These are phyloP conservation scores for Drosophila oshimai DNA, from an alignment of 1,140 invertebrate genomes.

Conservation along the genomic window DNA sequence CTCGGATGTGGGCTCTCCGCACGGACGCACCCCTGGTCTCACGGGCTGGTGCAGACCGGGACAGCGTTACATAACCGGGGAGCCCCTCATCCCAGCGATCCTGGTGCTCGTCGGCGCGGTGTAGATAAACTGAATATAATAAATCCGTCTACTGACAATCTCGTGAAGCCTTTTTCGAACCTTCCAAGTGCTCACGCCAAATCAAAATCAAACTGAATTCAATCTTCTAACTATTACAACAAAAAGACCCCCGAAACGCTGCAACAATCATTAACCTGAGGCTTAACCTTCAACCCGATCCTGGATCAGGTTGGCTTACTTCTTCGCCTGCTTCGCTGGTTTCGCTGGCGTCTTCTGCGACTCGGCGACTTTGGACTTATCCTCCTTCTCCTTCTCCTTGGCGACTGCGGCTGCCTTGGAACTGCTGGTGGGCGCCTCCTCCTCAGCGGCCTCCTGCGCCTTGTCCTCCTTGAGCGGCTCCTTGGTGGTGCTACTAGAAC, in stretches of 20 bases:
- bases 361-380: constrained; percentile 21
- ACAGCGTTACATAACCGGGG: constrained; percentile 32
- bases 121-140: constrained; percentile 4
- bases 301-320: constrained; percentile 30
- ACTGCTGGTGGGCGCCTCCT: constrained; percentile 61
- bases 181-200: constrained; percentile 68
- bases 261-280: constrained; percentile 60
- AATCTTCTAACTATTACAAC: constrained; percentile 26
- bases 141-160: constrained; percentile 40
- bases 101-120: constrained; percentile 20
- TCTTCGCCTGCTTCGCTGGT: constrained; percentile 48
- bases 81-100: neutral
- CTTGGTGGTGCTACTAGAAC: constrained; percentile 21
- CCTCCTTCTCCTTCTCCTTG: constrained; percentile 44
- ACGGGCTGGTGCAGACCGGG: constrained; percentile 66
- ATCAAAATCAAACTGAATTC: constrained; percentile 28
- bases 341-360: constrained; percentile 36
- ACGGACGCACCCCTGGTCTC: constrained; percentile 47
- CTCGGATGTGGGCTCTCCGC: neutral
- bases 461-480: constrained; percentile 70
- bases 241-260: constrained; percentile 73
- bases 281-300: constrained; percentile 36
- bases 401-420: constrained; percentile 37
- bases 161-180: constrained; percentile 64
- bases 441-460: constrained; percentile 59